Base-by-base conservation (phyloP, 2,888 invertebrate species). In the Tiliacea aurago region DNA sequence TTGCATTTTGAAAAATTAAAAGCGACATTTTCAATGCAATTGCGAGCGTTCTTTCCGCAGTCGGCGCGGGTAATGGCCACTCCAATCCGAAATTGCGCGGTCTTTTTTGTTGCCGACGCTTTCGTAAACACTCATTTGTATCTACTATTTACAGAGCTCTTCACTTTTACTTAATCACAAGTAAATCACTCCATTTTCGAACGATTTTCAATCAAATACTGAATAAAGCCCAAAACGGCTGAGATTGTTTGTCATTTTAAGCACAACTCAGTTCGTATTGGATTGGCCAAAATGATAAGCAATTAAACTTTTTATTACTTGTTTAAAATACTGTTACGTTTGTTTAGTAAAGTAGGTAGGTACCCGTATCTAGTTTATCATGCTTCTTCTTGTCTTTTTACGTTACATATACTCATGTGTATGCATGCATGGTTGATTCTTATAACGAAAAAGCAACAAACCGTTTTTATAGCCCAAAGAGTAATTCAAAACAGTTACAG, bases 1-100 rank as follows among this genome's bases (percentile, higher is more conserved):
- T 94, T 94, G 94, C 93, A 94, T 94, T 95, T 94, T 91, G 93
- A 94, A 94, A 95, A 95, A 95, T 95, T 95, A 95, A 95, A 95
- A 95, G 94, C 94, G 92, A 94, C 95, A 93, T 94, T 95, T 94
- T 93, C 92, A 94, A 95, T 95, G 95, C 93, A 93, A 95, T 95
- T 94, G 92, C 92, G 89, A 94, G 89, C 92, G 93, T 93, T 94
- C 93, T 94, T 93, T 93, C 90, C 90, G 90, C 93, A 93, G 94
- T 91, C 93, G 91, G 93, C 91, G 92, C 91, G 91, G 91, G 93
- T 95, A 95, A 95, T 95, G 95, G 95, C 95, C 95, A 94, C 95
- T 95, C 92, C 94, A 95, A 93, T 94, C 91, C 92, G 86, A 92
- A 95, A 95, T 93, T 92, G 90, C 91, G 90, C 92, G 88, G 90